Conservation (phyloP, 2,113 vertebrate genomes). For the Ramphastos sulfuratus region DNA sequence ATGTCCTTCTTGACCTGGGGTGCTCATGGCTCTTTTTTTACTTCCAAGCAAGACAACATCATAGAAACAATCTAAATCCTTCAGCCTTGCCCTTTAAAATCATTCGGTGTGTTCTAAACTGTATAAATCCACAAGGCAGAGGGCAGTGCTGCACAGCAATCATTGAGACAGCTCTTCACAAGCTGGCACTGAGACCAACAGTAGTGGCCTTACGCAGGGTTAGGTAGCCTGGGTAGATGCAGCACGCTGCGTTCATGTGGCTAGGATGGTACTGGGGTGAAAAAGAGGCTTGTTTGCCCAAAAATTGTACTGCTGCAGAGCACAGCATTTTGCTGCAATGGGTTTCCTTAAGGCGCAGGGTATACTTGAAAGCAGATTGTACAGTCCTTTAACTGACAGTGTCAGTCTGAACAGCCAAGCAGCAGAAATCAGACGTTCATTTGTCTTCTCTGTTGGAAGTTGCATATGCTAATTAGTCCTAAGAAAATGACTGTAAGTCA, state of each 20-base stretch:
- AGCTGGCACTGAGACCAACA: not conserved
- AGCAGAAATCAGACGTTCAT: slow-evolving; percentile 39
- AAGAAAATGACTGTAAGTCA: slow-evolving; percentile 15
- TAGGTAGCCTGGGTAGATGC: not conserved
- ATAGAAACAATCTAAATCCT: not conserved
- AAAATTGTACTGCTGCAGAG: not conserved
- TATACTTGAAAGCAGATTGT: not conserved
- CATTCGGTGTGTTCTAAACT: not conserved
- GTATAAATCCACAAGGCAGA: not conserved
- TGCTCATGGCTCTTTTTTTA: not conserved
- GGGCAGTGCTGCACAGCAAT: not conserved
- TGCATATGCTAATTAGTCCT: not conserved
- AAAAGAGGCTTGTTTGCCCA: not conserved
- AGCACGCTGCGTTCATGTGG: accelerated
- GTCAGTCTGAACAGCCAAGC: not conserved
- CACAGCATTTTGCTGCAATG: not conserved
- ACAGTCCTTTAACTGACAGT: not conserved
- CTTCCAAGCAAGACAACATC: not conserved
- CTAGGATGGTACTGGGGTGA: not conserved
- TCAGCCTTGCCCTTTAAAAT: not conserved
- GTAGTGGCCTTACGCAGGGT: accelerated
- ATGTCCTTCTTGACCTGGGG: no score
- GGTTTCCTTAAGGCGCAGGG: not conserved
- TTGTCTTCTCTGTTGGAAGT: slow-evolving; percentile 52
- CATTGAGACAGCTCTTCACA: not conserved